A percentile compares a stretch with the other conserved stretches of the same genome.
These are phyloP conservation scores for Platanista minor DNA, from an alignment of 2,113 vertebrate genomes.

Conservation along the genomic window DNA sequence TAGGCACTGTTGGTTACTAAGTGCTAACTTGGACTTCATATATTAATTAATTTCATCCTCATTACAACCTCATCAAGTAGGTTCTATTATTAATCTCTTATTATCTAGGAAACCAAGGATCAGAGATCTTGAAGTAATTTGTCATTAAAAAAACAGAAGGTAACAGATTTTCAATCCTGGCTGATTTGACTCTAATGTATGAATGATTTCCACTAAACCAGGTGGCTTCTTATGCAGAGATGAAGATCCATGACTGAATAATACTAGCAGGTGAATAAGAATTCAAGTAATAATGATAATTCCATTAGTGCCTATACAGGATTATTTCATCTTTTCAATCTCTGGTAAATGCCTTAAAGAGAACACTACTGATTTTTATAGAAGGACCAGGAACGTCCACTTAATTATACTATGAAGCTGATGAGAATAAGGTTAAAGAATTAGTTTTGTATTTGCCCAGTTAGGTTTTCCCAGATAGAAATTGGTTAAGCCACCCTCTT, in stretches of 20 bases:
- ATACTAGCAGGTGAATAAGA: neutral
- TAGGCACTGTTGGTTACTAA: neutral
- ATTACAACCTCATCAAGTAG: neutral
- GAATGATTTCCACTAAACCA: conserved; percentile 25
- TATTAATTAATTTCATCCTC: neutral
- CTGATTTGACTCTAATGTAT: neutral
- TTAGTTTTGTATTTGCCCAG: neutral
- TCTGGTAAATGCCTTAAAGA: neutral
- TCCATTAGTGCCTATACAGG: neutral
- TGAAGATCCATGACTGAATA: neutral
- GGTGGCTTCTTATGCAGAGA: neutral
- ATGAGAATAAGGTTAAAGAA: neutral
- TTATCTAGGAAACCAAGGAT: neutral
- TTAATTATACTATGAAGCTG: conserved; percentile 21
- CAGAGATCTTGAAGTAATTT: neutral
- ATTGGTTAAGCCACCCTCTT: neutral
- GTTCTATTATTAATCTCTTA: neutral
- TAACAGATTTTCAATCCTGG: neutral
- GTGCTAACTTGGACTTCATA: neutral
- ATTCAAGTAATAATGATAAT: neutral
- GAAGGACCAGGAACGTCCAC: neutral
- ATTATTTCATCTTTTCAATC: conserved; percentile 9
- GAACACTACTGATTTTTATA: neutral
- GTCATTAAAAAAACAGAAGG: neutral
- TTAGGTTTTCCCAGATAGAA: conserved; percentile 15